Evolutionary conservation across 2,113 vertebrate species (phyloP), one percentile per base, ranked within the genome.

Genomic region (Barbus barbus): DNA sequence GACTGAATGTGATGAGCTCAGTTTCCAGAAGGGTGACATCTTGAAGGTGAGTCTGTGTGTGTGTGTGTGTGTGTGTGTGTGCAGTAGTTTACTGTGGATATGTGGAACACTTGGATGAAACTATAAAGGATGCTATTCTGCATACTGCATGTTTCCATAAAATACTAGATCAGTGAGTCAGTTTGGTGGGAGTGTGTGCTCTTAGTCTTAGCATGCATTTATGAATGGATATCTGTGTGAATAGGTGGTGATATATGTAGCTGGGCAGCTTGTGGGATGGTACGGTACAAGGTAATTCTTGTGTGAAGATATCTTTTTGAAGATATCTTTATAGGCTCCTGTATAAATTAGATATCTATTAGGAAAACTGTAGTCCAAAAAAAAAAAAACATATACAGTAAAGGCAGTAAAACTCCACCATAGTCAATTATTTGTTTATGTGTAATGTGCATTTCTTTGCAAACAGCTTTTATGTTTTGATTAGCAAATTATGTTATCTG

Each of bases 11-110:
- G 96, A 97, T 0, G 96, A 98, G 91, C 92, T 99, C 87, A 94
- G 95, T 78, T 98, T 99, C 85, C 95, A 90, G 74, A 97, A 97
- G 90, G 97, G 97, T 1, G 96, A 98, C 88, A 92, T 93, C 0
- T 86, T 99, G 89, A 98, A 97, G 96, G 51, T 82, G 65, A 83
- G 61, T 33, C 24, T 85, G 48, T 14, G 44, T 44, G 44, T 44
- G 46, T 48, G 46, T 46, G 51, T 20, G 51, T 78, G 44, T 5
- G 51, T 33, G 51, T 82, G 56, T 83, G 51, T 33, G 33, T 85
- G 58, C 44, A 36, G 13, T 65, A 44, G 33, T 58, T 77, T 18
- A 26, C 22, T 31, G 20, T 73, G 38, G 13, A 3, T 56, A 56
- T 53, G 51, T 56, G 20, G 53, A 20, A 73, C 36, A 73, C 69